Evolutionary conservation across 2,113 vertebrate species (phyloP).

Genomic region (Ondatra zibethicus): DNA sequence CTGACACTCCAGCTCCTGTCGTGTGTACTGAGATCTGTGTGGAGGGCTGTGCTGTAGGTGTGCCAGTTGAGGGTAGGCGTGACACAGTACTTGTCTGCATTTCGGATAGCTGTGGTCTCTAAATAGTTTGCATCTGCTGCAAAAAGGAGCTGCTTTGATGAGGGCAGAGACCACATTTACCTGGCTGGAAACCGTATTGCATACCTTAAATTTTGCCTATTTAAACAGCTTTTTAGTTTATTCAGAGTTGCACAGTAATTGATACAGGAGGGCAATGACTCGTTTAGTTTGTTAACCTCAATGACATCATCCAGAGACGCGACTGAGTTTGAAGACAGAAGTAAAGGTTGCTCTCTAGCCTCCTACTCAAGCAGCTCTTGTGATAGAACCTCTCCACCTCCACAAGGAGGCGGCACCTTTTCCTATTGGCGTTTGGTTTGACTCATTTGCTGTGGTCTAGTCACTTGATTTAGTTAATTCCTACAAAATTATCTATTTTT

Average conservation of each 20-base stretch:
- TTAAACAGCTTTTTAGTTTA: background rate
- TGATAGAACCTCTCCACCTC: background rate
- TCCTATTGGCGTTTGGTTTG: background rate
- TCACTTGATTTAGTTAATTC: background rate
- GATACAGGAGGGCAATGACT: background rate
- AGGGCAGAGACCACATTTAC: background rate
- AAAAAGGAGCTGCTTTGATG: background rate
- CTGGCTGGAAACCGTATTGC: background rate
- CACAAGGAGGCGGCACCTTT: background rate
- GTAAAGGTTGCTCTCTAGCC: background rate
- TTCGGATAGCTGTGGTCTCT: background rate
- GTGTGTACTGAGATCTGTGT: background rate
- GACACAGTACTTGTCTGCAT: background rate
- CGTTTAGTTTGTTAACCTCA: constrained; percentile 3
- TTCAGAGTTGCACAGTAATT: background rate
- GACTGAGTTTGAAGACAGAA: background rate
- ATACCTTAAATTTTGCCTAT: background rate
- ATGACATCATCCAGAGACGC: background rate
- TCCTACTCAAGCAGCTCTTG: background rate
- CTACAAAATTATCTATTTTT: background rate
- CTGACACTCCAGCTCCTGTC: background rate
- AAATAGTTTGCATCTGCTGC: background rate
- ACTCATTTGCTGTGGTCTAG: background rate
- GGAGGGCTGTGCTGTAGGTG: background rate
- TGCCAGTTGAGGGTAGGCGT: background rate